A percentile compares a stretch with the other conserved stretches of the same genome.
Conservation (phyloP, 2,888 invertebrate genomes). For the Beris morrisii region DNA sequence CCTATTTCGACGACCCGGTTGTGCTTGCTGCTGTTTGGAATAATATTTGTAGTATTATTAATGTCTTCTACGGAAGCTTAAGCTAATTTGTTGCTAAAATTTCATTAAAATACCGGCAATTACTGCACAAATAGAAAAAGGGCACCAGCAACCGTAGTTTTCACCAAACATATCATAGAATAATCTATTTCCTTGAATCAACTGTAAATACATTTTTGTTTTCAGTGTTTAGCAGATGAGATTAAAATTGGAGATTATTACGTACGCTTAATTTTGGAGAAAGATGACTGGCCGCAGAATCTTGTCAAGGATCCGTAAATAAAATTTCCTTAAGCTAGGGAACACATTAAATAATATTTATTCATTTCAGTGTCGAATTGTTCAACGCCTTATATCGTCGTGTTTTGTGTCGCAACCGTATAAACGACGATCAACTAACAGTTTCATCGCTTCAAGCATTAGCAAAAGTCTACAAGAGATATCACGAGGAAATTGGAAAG, state of each 20-base stretch:
- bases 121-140: too few species aligned
- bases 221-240: constrained; percentile 83
- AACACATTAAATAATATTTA: neutral
- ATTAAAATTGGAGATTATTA: constrained; percentile 99
- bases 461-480: constrained; percentile 96
- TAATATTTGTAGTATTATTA: too few species aligned
- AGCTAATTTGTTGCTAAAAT: too few species aligned
- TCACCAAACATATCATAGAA: too few species aligned
- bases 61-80: too few species aligned
- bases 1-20: too few species aligned
- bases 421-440: constrained; percentile 78
- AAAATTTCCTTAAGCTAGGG: neutral
- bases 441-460: constrained; percentile 97
- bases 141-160: too few species aligned
- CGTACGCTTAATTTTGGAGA: constrained; percentile 88
- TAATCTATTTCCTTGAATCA: too few species aligned
- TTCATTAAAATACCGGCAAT: too few species aligned
- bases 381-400: constrained; percentile 99
- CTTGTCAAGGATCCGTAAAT: constrained; percentile 86
- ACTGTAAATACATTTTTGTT: neutral
- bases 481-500: constrained; percentile 93
- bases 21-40: too few species aligned
- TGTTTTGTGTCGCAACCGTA: constrained; percentile 88
- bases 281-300: constrained; percentile 80
- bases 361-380: constrained; percentile 77